These are phyloP conservation scores for Protomyctophum bolini DNA, from an alignment of 2,113 vertebrate genomes.

Conservation along the genomic window DNA sequence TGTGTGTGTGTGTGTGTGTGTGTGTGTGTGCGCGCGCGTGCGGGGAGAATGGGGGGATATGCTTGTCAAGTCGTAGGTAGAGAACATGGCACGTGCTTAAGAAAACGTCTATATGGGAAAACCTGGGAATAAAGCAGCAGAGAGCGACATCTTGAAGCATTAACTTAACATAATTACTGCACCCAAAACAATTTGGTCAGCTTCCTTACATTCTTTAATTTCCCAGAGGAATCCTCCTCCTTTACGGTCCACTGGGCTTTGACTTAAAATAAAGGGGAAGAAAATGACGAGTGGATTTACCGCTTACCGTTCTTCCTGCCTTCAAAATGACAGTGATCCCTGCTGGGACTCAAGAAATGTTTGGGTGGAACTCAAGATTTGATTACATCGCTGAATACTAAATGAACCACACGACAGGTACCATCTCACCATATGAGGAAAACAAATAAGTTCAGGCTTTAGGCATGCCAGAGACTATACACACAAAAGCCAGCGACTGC, in stretches of 20 bases:
- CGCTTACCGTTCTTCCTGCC: conserved; percentile 22
- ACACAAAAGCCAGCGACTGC: no score
- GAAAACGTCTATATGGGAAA: conserved; percentile 23
- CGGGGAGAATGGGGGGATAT: not conserved
- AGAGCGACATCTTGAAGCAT: conserved; percentile 51
- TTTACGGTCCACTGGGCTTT: conserved; percentile 48
- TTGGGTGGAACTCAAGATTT: conserved; percentile 30
- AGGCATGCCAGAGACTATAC: no score
- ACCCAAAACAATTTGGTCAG: conserved; percentile 55
- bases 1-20: no score
- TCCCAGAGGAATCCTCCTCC: conserved; percentile 48
- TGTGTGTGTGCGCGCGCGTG: no score
- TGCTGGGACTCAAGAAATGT: conserved; percentile 22
- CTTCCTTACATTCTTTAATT: conserved; percentile 47
- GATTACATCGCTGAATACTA: conserved; percentile 33
- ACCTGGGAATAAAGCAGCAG: conserved; percentile 16
- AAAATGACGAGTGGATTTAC: not conserved
- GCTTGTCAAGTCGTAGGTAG: not conserved
- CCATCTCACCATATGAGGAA: conserved; percentile 3
- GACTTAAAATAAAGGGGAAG: conserved; percentile 40
- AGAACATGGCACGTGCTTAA: conserved; percentile 4
- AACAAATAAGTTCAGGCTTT: not conserved
- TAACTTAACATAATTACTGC: conserved; percentile 65
- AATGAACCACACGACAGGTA: conserved; percentile 23
- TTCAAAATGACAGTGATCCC: conserved; percentile 41